These are phyloP conservation scores for Gallinago stenura DNA, from an alignment of 2,797 vertebrate genomes.

Conservation along the genomic window DNA sequence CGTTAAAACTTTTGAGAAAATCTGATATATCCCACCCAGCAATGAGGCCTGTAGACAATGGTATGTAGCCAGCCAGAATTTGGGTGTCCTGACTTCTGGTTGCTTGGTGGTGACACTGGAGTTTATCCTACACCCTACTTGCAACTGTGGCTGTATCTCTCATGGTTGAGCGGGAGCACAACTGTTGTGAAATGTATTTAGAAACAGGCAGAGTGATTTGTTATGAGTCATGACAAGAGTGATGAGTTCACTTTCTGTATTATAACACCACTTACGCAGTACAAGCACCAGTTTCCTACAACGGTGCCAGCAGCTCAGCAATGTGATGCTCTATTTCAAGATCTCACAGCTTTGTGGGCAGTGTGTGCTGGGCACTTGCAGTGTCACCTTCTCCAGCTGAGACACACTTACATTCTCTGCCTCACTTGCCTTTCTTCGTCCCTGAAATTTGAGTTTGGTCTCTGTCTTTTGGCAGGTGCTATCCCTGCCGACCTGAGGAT, in stretches of 20 bases:
- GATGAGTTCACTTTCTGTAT: slow-evolving; percentile 17
- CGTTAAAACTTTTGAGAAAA: neutral
- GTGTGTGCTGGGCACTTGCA: neutral
- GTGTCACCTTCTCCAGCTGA: neutral
- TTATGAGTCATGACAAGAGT: slow-evolving; percentile 48
- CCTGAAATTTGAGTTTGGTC: neutral
- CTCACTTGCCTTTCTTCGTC: neutral
- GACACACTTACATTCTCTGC: neutral
- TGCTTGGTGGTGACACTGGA: neutral
- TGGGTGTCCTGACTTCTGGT: neutral
- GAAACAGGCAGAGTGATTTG: slow-evolving; percentile 35
- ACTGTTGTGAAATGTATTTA: slow-evolving; percentile 1
- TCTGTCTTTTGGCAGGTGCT: neutral
- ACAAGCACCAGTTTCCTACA: neutral
- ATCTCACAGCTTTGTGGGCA: neutral
- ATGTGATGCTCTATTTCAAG: neutral
- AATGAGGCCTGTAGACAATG: neutral
- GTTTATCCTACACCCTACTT: neutral
- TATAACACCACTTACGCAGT: neutral
- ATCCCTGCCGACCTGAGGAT: rapidly evolving
- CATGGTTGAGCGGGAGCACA: neutral
- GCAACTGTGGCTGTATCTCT: neutral
- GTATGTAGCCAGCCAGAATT: neutral
- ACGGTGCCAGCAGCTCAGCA: neutral
- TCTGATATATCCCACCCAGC: neutral